Base-by-base conservation (phyloP, 2,113 vertebrate species). In the Pelusios castaneus region DNA sequence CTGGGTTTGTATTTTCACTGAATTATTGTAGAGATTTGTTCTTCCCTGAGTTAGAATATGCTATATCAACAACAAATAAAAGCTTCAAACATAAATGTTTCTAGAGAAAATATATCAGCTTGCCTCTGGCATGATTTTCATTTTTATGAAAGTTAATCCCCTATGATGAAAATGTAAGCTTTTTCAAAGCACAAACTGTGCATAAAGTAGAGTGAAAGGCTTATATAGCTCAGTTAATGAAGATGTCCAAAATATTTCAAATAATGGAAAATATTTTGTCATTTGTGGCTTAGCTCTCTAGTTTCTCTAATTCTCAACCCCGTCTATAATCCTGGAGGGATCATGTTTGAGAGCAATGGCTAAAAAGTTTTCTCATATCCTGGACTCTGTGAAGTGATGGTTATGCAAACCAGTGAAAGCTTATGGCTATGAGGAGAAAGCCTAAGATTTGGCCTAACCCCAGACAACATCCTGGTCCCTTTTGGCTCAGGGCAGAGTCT, bases 51-150 rank as follows among this genome's bases (percentile, higher is more conserved):
- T 31, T 76, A 85, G 83, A 93, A 41, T 75, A 92, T 78, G 55
- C 75, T 90, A 41, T 63, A 86, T 67, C 75, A 93, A 67, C 87
- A 90, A 86, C 41, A 56, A 89, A 84, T 51, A 88, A 88, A 91
- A 93, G 21, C 63, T 87, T 92, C 63, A 92, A 90, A 75, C 16
- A 86, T n/a, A 34, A 93, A 73, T 52, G 63, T 92, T 96, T 93
- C 89, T 79, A 78, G 41, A 85, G 75, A 86, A 25, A 90, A 16
- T 12, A 13, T 80, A 29, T 16, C 24, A 45, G 11, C 49, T 93
- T 92, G 56, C 43, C 34, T 84, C 75, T 92, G 85, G 82, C 52
- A 87, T 75, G 79, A 89, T 45, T 90, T 91, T 63, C 90, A 73
- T 87, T 89, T 77, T 63, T 82, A n/a, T 41, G 51, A 92, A 90